phyloP scores from a whole-genome alignment of 1,140 invertebrate genomes.

The Drosophila takahashii region DNA sequence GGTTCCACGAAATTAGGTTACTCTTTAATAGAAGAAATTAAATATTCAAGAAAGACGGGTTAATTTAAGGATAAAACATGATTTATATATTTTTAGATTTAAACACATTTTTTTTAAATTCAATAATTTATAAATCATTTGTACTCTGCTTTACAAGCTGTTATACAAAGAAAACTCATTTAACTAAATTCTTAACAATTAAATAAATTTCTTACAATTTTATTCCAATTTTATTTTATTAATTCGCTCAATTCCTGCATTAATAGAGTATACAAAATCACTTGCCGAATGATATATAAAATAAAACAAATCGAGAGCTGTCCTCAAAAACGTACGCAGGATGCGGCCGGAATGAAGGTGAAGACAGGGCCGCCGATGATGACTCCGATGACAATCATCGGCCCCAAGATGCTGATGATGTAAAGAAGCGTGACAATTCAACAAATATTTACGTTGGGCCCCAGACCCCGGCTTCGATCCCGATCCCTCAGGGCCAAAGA shows the following conservation, averaged over 20 bases:
- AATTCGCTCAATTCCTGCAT: neutral
- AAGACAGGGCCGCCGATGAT: slow-evolving; percentile 55
- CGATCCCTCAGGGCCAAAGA: slow-evolving; percentile 62
- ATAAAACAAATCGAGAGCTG: slow-evolving; percentile 38
- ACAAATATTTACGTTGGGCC: slow-evolving; percentile 74
- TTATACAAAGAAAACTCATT: too few relatives aligned
- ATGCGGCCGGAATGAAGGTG: slow-evolving; percentile 56
- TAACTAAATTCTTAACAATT: too few relatives aligned
- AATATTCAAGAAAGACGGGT: too few relatives aligned
- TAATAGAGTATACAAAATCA: slow-evolving; percentile 17
- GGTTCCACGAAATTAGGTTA: neutral
- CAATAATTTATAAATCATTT: too few relatives aligned
- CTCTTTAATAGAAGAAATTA: neutral
- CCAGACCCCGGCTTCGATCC: neutral
- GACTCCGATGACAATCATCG: slow-evolving; percentile 57
- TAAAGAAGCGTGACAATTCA: slow-evolving; percentile 79
- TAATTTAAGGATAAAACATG: too few relatives aligned
- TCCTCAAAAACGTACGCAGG: slow-evolving; percentile 82
- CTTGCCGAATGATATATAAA: slow-evolving; percentile 25
- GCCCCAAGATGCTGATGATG: slow-evolving; percentile 54
- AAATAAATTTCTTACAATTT: too few relatives aligned
- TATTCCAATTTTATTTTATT: too few relatives aligned
- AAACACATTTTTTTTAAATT: too few relatives aligned
- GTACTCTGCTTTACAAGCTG: too few relatives aligned
- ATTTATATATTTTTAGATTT: too few relatives aligned